Conservation (phyloP, 35 echinoderm and acorn worm species). For the Hemicentrotus pulcherrimus region DNA sequence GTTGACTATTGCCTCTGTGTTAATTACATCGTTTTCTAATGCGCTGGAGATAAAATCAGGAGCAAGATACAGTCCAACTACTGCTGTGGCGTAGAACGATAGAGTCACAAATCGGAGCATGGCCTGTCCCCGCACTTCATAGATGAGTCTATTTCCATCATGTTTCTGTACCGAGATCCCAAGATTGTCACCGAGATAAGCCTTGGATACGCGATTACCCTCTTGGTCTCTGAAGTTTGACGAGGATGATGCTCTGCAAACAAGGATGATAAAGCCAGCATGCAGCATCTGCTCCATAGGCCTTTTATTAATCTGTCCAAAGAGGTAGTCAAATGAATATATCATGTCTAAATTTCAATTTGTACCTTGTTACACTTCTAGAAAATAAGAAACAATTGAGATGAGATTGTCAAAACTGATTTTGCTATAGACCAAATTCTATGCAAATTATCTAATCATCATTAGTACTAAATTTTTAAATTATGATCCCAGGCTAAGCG, state of each 20-base stretch:
- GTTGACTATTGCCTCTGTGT: conserved; percentile 48
- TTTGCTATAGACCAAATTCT: no score
- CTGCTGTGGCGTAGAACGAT: conserved; percentile 71
- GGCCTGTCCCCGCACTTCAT: conserved; percentile 55
- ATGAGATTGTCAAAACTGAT: no score
- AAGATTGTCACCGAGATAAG: background rate
- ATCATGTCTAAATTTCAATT: background rate
- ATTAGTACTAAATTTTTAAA: no score
- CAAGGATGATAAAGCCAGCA: background rate
- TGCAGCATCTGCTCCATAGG: background rate
- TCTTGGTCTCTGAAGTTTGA: background rate
- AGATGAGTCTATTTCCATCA: conserved; percentile 72
- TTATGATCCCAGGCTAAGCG: no score
- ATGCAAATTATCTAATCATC: no score
- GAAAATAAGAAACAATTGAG: background rate
- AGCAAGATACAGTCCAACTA: conserved; percentile 68
- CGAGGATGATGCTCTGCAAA: background rate
- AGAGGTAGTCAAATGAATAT: background rate
- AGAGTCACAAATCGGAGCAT: conserved; percentile 60
- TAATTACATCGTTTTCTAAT: conserved; percentile 62
- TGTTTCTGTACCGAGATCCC: conserved; percentile 28
- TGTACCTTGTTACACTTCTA: background rate
- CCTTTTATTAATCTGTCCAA: background rate
- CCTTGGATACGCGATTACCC: background rate
- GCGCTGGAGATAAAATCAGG: conserved; percentile 77